Evolutionary conservation across 2,113 vertebrate species (phyloP), one percentile per base, ranked within the genome.

Genomic region (Gobio gobio): DNA sequence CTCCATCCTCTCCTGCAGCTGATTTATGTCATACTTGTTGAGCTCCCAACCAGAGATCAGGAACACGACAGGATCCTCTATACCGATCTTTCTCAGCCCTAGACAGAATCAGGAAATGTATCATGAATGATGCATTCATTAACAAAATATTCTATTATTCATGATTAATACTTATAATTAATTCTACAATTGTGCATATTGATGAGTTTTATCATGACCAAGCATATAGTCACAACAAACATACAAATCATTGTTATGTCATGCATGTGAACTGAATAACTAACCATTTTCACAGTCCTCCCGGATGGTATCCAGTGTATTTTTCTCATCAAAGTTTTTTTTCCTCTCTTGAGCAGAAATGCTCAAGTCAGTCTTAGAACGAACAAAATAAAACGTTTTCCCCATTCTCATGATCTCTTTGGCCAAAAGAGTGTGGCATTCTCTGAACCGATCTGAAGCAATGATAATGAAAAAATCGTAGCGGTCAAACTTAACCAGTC

Each of bases 381-480:
- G 10, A 13, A 63, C 10, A 63, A 63, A 63, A 63, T 63, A 63
- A 63, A 63, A 63, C 24, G 0, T 63, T 63, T 63, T 63, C 59
- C 12, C 59, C 24, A 63, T 63, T 26, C 10, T 63, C 10, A 0
- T 13, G 12, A 63, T 63, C 59, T 63, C 59, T 63, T 63, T 12
- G n/a, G 58, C 58, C 58, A 61, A 22, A 22, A 10, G 22, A 61
- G 4, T 61, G 58, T 61, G 58, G 59, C 59, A 61, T 61, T 61
- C 59, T 61, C 4, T 61, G 59, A 61, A 61, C 59, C 59, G 59
- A 13, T 61, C 59, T 13, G 59, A 61, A 26, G 59, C 59, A 24
- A 61, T 61, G 59, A 61, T 61, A n/a, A 61, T 26, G 59, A 61
- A 61, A 61, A 61, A 61, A 61, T 61, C 59, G 13, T 61, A 61